Evolutionary conservation across 1,140 invertebrate genomes (phyloP), one percentile per base, ranked within the genome.

Genomic region (Pygmarrhopalites habei): DNA sequence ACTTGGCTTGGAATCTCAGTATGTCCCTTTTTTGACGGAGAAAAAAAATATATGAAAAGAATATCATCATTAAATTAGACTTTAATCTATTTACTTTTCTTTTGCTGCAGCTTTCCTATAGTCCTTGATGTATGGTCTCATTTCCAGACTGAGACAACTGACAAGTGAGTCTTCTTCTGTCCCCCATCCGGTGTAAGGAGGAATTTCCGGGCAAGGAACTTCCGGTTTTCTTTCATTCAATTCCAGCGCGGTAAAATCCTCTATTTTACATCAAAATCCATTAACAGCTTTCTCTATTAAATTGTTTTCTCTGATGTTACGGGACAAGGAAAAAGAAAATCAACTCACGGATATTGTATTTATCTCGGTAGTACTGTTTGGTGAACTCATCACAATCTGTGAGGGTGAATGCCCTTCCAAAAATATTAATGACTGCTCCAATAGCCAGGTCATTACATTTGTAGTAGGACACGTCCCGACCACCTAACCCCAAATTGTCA

Each of bases 331-430:
- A n/a, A n/a, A n/a, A n/a, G n/a, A n/a, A n/a, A n/a, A n/a, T n/a
- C n/a, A n/a, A n/a, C 53, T 79, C 75, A 73, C 79, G 78, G 4
- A 82, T 67, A 26, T 79, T 79, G 72, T 79, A 82, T 61, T 79
- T 82, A 32, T 82, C 82, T 66, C 84, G 82, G 74, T 92, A 95
- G 77, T 90, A 95, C 44, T 89, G 83, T 73, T 86, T 89, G 0
- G 92, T 96, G 71, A 88, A 93, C 19, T 80, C 78, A 77, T 96
- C 92, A 67, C 90, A 89, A 73, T 93, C 86, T 0, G 85, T 89
- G 0, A 96, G 77, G 0, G 92, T 79, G 26, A 95, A 82, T 47
- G 83, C 82, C 49, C 91, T 79, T 7, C 90, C 90, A 69, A 84
- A 92, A 19, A 91, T 82, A 66, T 87, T 85, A 0, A 95, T 74